Evolutionary conservation across 2,888 invertebrate species (phyloP), one percentile per base, ranked within the genome.

Genomic region (Drosophila rubida): DNA sequence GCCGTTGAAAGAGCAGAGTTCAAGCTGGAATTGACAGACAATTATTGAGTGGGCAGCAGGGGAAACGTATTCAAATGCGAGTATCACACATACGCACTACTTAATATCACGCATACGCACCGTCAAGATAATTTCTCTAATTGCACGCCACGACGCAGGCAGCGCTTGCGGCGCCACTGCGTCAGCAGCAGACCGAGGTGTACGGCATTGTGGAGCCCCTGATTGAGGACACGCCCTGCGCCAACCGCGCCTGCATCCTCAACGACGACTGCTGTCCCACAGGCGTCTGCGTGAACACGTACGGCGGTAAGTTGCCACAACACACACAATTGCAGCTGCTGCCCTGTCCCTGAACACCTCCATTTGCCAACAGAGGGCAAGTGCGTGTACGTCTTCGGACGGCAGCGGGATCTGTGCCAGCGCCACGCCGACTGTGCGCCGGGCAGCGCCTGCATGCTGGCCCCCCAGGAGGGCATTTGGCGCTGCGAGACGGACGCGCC

Each of bases 181-280:
- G 72, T 19, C 84, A 83, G 41, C 76, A 77, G 37, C 75, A 80
- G 61, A 67, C 85, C 59, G 89, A 89, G 46, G 82, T 89, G 19
- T 89, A n/a, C 45, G 86, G 89, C 44, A 89, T 90, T 59, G 90
- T 91, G 25, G 91, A 93, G 13, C 93, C 93, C 32, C 92, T 93
- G 19, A 93, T 93, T 65, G 93, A 94, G 77, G 95, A 95, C 25
- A 95, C 95, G 45, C 95, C 96, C 22, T 97, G 97, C 91, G 96
- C 96, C 89, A 95, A 95, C 75, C 94, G 94, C 51, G 94, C 94
- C 16, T 97, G 97, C 88, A 93, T 94, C 2, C 94, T 95, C 69
- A 97, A 96, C 88, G 96, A 96, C 14, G 95, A 96, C 89, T 97
- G 97, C 92, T 97, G 97, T 92, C 95, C 96, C 0, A 96, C 95